Evolutionary conservation across 1,140 invertebrate species (phyloP).

Genomic region (Cepaea nemoralis): DNA sequence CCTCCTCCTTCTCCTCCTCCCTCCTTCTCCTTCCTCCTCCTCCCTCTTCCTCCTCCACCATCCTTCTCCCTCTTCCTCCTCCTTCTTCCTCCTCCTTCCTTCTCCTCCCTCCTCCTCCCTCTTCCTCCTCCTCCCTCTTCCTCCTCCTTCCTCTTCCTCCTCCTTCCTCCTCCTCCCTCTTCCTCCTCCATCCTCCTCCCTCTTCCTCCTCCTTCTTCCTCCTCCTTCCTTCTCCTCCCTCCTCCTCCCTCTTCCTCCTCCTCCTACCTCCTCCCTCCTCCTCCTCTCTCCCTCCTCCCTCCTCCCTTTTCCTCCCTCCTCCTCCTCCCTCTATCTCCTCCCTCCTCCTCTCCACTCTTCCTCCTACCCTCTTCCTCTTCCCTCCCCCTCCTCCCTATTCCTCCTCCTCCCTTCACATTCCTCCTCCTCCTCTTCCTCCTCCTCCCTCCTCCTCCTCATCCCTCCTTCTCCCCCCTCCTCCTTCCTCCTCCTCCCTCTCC

Average conservation of each 20-base stretch:
- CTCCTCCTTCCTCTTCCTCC: too few relatives aligned
- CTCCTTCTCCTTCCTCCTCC: neutral
- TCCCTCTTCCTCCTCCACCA: too few relatives aligned
- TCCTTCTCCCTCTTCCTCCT: neutral
- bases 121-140: neutral
- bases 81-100: neutral
- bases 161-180: neutral
- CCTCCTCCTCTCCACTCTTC: neutral
- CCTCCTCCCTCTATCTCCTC: neutral
- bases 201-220: slow-evolving; percentile 5
- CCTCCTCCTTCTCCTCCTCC: too few relatives aligned
- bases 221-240: neutral
- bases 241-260: too few relatives aligned
- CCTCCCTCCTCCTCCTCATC: too few relatives aligned
- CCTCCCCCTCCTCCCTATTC: too few relatives aligned
- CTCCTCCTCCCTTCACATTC: too few relatives aligned
- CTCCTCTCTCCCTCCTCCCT: neutral
- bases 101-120: neutral
- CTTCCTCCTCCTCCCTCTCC: slow-evolving; percentile 20
- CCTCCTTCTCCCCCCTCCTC: slow-evolving; percentile 17
- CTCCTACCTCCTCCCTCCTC: too few relatives aligned
- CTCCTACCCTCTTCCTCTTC: too few relatives aligned
- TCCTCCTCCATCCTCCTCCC: too few relatives aligned
- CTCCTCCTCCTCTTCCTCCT: neutral
- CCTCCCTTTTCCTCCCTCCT: too few relatives aligned